These are phyloP conservation scores for Luidia sarsii DNA, from an alignment of 53 echinoderm and acorn worm genomes.

Conservation along the genomic window DNA sequence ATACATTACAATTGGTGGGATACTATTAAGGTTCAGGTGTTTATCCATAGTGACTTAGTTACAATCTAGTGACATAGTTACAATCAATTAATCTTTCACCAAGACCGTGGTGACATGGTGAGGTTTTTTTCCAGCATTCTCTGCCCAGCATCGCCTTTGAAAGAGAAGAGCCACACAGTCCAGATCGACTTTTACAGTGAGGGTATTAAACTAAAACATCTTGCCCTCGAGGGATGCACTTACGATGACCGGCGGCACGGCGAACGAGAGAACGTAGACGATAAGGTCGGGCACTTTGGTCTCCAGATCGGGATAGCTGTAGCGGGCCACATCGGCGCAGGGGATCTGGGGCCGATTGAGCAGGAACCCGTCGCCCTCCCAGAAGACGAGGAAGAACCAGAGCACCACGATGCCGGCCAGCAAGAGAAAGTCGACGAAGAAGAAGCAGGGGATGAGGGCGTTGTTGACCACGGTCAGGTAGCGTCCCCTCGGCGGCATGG, in stretches of 20 bases:
- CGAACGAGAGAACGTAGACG: slow-evolving; percentile 76
- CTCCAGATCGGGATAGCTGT: slow-evolving; percentile 58
- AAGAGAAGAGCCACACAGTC: no score
- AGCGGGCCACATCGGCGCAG: slow-evolving; percentile 66
- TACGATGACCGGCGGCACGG: slow-evolving; percentile 85
- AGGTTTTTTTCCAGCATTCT: no score
- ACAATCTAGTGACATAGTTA: no score
- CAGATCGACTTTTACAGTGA: no score
- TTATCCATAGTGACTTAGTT: no score
- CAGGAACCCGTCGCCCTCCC: slow-evolving; percentile 29
- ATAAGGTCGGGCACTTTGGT: slow-evolving; percentile 71
- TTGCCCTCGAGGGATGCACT: no score
- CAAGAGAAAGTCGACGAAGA: slow-evolving; percentile 72
- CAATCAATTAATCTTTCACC: no score
- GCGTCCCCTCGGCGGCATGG: slow-evolving; percentile 15
- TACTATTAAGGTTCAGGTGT: no score
- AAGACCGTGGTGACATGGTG: no score
- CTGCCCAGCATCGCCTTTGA: no score
- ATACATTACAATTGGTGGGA: no score
- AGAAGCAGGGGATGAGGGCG: slow-evolving; percentile 79
- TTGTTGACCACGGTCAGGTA: slow-evolving; percentile 66
- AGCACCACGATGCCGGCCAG: slow-evolving; percentile 71
- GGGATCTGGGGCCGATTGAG: slow-evolving; percentile 61
- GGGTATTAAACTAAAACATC: no score
- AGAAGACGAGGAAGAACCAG: slow-evolving; percentile 81